Evolutionary conservation across 2,113 vertebrate species (phyloP).

Genomic region (Notechis scutatus): DNA sequence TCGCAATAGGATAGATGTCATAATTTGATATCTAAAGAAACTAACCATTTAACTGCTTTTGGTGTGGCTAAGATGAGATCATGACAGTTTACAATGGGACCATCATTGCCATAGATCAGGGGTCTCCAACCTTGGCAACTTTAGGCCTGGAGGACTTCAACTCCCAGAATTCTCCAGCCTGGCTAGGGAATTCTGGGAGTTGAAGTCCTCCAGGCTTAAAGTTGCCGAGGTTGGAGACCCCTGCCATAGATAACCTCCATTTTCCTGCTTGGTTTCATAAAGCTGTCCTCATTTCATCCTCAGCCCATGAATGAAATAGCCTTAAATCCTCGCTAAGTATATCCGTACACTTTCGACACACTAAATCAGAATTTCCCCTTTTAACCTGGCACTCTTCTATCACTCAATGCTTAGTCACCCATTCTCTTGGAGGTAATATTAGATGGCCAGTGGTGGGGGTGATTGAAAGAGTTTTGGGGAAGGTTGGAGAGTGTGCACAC

Average conservation of each 20-base stretch:
- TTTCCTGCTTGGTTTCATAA: background rate
- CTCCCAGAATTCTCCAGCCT: too few species aligned
- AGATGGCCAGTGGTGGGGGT: background rate
- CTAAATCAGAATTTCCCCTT: background rate
- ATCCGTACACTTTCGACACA: background rate
- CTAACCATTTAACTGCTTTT: background rate
- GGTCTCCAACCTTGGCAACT: too few species aligned
- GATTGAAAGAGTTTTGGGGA: background rate
- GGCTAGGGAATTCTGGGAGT: too few species aligned
- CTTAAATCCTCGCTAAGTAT: background rate
- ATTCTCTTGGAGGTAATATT: background rate
- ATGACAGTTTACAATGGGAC: background rate
- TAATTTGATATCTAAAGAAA: background rate
- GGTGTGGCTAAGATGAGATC: background rate
- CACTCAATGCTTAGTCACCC: background rate
- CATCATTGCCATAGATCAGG: background rate
- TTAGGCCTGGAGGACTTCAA: too few species aligned
- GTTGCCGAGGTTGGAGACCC: too few species aligned
- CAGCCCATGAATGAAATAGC: background rate
- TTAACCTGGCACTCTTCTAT: background rate
- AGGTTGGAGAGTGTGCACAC: background rate
- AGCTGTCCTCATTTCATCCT: background rate
- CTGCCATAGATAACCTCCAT: background rate
- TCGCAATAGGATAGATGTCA: background rate
- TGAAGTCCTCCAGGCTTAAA: too few species aligned